Base-by-base conservation (phyloP, 2,113 vertebrate species). In the Nannobrachium achirus region DNA sequence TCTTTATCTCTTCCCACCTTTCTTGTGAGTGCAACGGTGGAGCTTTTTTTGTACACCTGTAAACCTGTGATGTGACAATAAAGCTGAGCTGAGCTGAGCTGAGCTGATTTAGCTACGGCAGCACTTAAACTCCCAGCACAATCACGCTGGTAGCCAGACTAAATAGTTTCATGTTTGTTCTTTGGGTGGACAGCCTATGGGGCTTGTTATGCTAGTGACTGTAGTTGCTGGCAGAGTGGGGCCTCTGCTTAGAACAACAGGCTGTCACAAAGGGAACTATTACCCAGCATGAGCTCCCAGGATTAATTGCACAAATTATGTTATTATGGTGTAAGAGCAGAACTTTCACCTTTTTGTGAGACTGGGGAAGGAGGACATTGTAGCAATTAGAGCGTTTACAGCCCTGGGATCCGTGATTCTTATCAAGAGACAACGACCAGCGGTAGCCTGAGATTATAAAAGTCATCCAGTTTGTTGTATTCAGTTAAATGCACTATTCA, bases 261-360 rank as follows among this genome's bases (percentile, higher is more conserved):
- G 53, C 53, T 56, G 19, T 67, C 65, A 67, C 20, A 45, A 11
- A 33, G 48, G 10, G 9, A 56, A 20, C 63, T 46, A 45, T 66
- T 66, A 56, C 39, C 25, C 38, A 7, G 14, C 39, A 13, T 55
- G 18, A 20, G 33, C 51, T 46, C 1, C 38, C n/a, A 16, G 49
- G 65, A 74, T 79, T 66, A 70, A 75, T 74, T 48, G 57, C 52
- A 33, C 53, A 59, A 61, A 66, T 56, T 55, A 66, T 50, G 57
- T 42, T 40, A 48, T 71, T 63, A 59, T 59, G 33, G 59, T 25
- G 56, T 40, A 58, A 46, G 25, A 51, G 45, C 19, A 15, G 10
- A 18, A 55, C 18, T 33, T 53, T 68, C 10, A 48, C 15, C 33
- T 45, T 18, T 3, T n/a, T 3, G 16, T 15, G 7, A 40, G 39